Base-by-base conservation (phyloP, 2,797 vertebrate genomes). In the Capromys pilorides region DNA sequence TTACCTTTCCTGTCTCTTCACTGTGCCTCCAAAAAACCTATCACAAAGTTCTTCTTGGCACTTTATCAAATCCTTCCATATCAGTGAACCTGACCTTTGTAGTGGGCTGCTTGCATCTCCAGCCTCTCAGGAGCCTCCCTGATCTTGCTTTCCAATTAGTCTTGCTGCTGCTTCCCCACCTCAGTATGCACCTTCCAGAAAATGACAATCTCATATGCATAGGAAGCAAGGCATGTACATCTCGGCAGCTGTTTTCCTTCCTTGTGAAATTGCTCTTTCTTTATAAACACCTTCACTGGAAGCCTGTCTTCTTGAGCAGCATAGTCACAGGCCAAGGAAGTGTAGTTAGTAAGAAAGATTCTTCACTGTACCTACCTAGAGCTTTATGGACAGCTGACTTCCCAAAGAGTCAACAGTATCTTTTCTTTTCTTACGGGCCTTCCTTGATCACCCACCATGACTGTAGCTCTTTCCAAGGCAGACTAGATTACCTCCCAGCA, bases 121-220 rank as follows among this genome's bases (percentile, higher is more conserved):
- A 99, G 98, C 97, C 99, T 99, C 98, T 99, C 99, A 96, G 99
- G 98, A 1, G 99, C 99, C 88, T 99, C 99, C 95, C 99, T 99
- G 97, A 99, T 99, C 98, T 99, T 99, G 79, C 99, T 98, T 95
- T 99, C 99, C 81, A 99, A 99, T 98, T 99, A 99, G 0, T 99
- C 99, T 22, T 99, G 99, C 97, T 99, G 99, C 97, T n/a, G 99
- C 98, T 99, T 99, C 98, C 99, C 99, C 99, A 99, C 99, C 95
- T 99, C 99, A 98, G 99, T 99, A 93, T 99, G 98, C 81, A 99
- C 99, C 97, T 99, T 99, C 99, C 99, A 99, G 66, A 99, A 99
- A 99, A 99, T 99, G 77, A 99, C 99, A 11, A 99, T 99, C 89
- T 99, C 99, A 0, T 99, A 99, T 93, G 99, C 99, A 66, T 99